Evolutionary conservation across 1,140 invertebrate species (phyloP).

Genomic region (Charaxes varanes): DNA sequence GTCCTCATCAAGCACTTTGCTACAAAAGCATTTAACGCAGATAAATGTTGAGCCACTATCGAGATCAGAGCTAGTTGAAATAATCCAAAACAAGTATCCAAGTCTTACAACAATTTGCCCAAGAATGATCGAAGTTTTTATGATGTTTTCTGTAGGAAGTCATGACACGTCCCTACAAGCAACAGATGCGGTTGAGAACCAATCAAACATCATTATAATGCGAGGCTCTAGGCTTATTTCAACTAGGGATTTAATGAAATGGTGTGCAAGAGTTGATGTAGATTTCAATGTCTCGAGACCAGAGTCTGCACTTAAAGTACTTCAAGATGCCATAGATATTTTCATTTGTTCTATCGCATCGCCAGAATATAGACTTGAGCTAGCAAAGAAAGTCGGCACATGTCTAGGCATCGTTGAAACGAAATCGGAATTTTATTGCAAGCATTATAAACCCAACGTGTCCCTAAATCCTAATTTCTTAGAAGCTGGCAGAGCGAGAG

Average conservation of each 20-base stretch:
- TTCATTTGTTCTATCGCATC: constrained; percentile 87
- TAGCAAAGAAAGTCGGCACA: constrained; percentile 85
- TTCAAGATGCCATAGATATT: constrained; percentile 94
- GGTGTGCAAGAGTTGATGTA: constrained; percentile 86
- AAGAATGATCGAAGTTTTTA: constrained; percentile 89
- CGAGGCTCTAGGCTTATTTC: constrained; percentile 80
- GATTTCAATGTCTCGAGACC: constrained; percentile 85
- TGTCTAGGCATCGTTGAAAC: constrained; percentile 88
- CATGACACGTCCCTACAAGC: constrained; percentile 72
- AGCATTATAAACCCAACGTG: constrained; percentile 86
- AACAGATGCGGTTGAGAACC: constrained; percentile 40
- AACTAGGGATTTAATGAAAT: constrained; percentile 94
- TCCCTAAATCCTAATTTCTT: constrained; percentile 55
- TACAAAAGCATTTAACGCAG: constrained; percentile 89
- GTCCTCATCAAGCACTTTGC: constrained; percentile 77
- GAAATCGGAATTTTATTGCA: constrained; percentile 88
- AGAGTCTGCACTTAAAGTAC: constrained; percentile 84
- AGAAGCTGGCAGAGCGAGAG: constrained; percentile 62
- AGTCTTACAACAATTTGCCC: constrained; percentile 82
- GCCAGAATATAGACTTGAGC: constrained; percentile 75
- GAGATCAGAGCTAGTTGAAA: constrained; percentile 80
- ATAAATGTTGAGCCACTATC: constrained; percentile 88
- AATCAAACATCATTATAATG: constrained; percentile 44
- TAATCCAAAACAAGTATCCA: constrained; percentile 82
- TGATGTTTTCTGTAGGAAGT: constrained; percentile 83